Evolutionary conservation across 2,113 vertebrate species (phyloP).

Genomic region (Pontoporia blainvillei): DNA sequence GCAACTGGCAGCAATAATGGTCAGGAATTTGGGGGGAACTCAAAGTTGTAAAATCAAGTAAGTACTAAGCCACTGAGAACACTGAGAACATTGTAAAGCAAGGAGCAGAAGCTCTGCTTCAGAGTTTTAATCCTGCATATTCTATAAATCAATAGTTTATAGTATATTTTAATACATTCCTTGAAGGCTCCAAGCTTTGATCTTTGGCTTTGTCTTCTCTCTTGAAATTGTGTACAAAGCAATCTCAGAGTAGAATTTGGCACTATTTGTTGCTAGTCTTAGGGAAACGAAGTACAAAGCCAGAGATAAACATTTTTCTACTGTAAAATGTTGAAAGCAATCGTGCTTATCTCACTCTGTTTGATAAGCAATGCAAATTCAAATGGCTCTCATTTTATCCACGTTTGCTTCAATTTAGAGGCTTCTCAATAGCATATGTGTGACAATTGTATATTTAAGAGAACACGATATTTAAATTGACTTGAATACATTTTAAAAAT

Average conservation of each 20-base stretch:
- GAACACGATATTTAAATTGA: slow-evolving; percentile 28
- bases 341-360: not conserved
- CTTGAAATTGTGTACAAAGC: not conserved
- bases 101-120: not conserved
- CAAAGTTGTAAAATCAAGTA: not conserved
- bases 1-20: not conserved
- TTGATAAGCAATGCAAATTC: slow-evolving; percentile 40
- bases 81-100: not conserved
- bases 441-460: slow-evolving; percentile 5
- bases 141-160: not conserved
- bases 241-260: not conserved
- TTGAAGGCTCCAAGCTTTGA: slow-evolving; percentile 52
- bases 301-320: not conserved
- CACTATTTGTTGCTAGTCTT: not conserved
- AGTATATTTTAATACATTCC: slow-evolving; percentile 59
- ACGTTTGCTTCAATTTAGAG: not conserved
- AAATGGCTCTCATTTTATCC: slow-evolving; percentile 35
- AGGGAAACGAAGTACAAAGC: slow-evolving; percentile 33
- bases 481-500: slow-evolving; percentile 15
- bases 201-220: not conserved
- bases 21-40: not conserved
- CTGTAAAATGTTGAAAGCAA: not conserved
- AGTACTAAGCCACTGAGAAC: not conserved
- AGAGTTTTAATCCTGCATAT: not conserved
- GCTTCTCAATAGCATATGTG: not conserved